Conservation (phyloP, 2,113 vertebrate genomes). For the Mustelus asterias region DNA sequence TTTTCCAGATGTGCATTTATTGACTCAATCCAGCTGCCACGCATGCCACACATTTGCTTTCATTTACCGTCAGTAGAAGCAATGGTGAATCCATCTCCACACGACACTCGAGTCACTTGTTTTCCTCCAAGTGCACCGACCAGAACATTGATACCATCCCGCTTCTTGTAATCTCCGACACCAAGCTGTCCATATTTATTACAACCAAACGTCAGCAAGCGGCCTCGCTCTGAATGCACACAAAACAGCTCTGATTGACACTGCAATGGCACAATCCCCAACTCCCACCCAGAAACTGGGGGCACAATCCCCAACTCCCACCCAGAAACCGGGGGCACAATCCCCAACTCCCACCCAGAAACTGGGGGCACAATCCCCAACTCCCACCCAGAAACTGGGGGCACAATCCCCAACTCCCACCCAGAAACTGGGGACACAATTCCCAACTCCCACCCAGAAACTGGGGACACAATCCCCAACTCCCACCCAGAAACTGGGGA, state of each 20-base stretch:
- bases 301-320: not conserved
- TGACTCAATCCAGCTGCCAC: too few relatives aligned
- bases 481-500: too few relatives aligned
- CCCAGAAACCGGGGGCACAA: not conserved
- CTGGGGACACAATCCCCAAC: not conserved
- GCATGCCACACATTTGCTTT: not conserved
- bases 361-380: not conserved
- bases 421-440: not conserved
- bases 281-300: not conserved
- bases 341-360: not conserved
- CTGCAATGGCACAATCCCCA: not conserved
- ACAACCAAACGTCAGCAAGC: slow-evolving; percentile 88
- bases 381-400: too few relatives aligned
- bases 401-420: too few relatives aligned
- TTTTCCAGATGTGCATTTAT: not conserved
- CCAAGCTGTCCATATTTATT: slow-evolving; percentile 95
- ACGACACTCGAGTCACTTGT: slow-evolving; percentile 83
- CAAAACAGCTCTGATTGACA: slow-evolving; percentile 41
- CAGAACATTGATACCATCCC: slow-evolving; percentile 81
- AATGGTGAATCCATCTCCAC: slow-evolving; percentile 95
- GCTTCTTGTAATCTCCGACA: slow-evolving; percentile 91
- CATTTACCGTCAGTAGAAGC: slow-evolving; percentile 82
- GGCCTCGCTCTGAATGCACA: slow-evolving; percentile 70
- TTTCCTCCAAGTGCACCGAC: slow-evolving; percentile 89
- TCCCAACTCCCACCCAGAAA: not conserved